phyloP scores from a whole-genome alignment of 1,140 invertebrate species.

The Dryas iulia region DNA sequence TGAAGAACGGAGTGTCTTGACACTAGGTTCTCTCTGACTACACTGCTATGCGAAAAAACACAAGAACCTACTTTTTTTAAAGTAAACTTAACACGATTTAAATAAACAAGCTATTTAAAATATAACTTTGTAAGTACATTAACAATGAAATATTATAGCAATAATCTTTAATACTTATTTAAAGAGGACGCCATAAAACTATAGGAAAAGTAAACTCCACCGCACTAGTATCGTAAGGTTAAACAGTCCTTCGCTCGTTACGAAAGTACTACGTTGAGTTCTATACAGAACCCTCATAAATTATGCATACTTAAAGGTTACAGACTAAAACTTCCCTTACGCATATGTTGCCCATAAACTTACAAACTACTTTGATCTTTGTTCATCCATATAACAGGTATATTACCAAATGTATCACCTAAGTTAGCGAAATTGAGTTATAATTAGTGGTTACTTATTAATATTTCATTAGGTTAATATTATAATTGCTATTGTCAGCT shows the following conservation, averaged over 20 bases:
- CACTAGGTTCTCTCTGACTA: too few species aligned
- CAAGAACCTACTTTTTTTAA: too few species aligned
- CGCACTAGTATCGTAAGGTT: neutral
- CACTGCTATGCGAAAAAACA: too few species aligned
- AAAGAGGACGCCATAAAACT: neutral
- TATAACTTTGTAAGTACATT: neutral
- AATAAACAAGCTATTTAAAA: neutral
- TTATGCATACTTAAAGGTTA: slow-evolving; percentile 5
- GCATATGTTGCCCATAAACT: neutral
- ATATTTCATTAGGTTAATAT: neutral
- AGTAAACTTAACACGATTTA: neutral
- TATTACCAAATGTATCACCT: neutral
- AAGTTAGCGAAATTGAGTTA: neutral
- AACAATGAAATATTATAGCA: neutral
- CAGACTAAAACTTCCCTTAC: neutral
- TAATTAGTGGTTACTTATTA: neutral
- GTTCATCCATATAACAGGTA: neutral
- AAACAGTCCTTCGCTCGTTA: neutral
- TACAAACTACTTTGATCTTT: slow-evolving; percentile 1
- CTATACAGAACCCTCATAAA: neutral
- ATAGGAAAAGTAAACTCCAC: neutral
- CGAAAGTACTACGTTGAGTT: neutral
- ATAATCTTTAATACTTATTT: neutral
- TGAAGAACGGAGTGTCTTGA: too few species aligned
- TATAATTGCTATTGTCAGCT: too few species aligned